A percentile compares a stretch with the other conserved stretches of the same genome.
Conservation (phyloP, 2,797 vertebrate species). For the Channa striata region DNA sequence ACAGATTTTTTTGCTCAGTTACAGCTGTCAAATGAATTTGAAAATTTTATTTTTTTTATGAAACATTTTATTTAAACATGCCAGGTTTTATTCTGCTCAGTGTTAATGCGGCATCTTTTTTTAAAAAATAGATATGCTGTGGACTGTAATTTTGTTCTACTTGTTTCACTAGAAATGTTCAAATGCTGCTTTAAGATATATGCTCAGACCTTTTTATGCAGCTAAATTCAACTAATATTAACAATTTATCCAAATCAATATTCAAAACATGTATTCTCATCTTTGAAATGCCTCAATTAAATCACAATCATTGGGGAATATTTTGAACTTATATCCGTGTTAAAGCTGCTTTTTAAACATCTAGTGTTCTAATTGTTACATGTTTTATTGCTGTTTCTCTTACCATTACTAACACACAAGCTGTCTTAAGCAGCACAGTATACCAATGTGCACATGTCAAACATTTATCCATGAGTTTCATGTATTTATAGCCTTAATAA, state of each 20-base stretch:
- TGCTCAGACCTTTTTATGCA: slow-evolving; percentile 13
- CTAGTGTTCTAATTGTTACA: slow-evolving; percentile 30
- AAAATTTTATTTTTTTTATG: slow-evolving; percentile 59
- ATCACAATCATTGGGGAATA: slow-evolving; percentile 25
- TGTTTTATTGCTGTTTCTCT: slow-evolving; percentile 35
- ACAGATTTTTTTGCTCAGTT: slow-evolving; percentile 25
- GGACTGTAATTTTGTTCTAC: slow-evolving; percentile 31
- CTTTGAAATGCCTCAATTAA: slow-evolving; percentile 25
- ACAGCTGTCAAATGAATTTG: slow-evolving; percentile 21
- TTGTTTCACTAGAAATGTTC: slow-evolving; percentile 32
- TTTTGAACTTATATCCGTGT: slow-evolving; percentile 27
- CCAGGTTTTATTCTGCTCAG: slow-evolving; percentile 26
- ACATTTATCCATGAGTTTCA: slow-evolving; percentile 38
- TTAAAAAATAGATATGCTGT: slow-evolving; percentile 32
- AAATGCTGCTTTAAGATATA: slow-evolving; percentile 12
- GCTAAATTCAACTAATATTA: slow-evolving; percentile 17
- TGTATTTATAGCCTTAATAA: slow-evolving; percentile 82
- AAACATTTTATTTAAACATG: no score
- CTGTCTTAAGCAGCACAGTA: slow-evolving; percentile 33
- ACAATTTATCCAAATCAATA: slow-evolving; percentile 33
- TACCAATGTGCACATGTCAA: slow-evolving; percentile 47
- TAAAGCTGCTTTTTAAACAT: slow-evolving; percentile 23
- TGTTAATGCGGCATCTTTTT: slow-evolving; percentile 39
- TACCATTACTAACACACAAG: slow-evolving; percentile 34
- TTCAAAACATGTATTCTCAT: slow-evolving; percentile 29